Base-by-base conservation (phyloP, 2,113 vertebrate species). In the Microcebus ravelobensis region DNA sequence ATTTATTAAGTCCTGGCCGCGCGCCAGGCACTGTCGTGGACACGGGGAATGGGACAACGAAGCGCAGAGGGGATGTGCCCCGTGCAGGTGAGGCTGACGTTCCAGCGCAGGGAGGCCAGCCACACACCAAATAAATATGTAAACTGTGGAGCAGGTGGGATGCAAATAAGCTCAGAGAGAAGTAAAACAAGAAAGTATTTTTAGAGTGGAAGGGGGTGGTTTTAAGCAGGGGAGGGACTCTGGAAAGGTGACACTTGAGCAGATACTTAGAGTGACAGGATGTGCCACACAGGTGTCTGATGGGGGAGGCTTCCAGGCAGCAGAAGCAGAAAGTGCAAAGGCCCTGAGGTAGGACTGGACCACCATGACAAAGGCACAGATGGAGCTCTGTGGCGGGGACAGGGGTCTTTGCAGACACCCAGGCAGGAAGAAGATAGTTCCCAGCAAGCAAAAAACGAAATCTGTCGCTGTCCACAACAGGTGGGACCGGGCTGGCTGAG, bases 81-180 rank as follows among this genome's bases (percentile, higher is more conserved):
- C 23, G 52, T 2, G 1, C 18, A 0, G 1, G 55, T 8, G 27
- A 55, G 31, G 77, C 39, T 14, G 65, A 36, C 25, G 4, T 25
- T 17, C 81, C 14, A 20, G 27, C 6, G 31, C 10, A 10, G 31
- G 29, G 65, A 86, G 42, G 17, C 23, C 23, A 36, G 57, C 23
- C 61, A 2, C 5, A 34, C 27, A 20, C 39, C 84, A 8, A n/a
- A 48, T 8, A 25, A 18, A 10, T 13, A 12, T 13, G 59, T 0
- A 42, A 73, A 8, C 36, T 27, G 3, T 1, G 1, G 2, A 29
- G 76, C n/a, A 50, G 70, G 70, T 36, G 36, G 5, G 92, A 31
- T 9, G 57, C 61, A 87, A 82, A 39, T 8, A n/a, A 8, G 36
- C 1, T 12, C 48, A 29, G 59, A 79, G 77, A 14, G n/a, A 65